These are phyloP conservation scores for Ceratotherium simum DNA, from an alignment of 2,113 vertebrate genomes.

Conservation along the genomic window DNA sequence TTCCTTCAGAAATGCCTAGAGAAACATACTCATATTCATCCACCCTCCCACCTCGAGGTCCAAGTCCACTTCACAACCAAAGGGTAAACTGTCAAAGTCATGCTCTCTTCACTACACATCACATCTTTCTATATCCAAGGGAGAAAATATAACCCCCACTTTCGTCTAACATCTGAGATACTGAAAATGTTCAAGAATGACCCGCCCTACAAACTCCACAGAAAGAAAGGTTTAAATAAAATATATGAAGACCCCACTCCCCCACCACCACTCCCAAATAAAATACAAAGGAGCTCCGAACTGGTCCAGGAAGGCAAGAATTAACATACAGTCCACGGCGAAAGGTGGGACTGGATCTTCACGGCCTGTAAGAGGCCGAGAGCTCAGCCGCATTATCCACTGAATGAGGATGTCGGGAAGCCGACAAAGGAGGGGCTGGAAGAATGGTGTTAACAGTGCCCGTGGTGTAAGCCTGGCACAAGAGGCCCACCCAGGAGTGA, in stretches of 20 bases:
- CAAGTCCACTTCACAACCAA: background rate
- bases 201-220: background rate
- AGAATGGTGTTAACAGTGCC: rapidly evolving
- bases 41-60: background rate
- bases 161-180: background rate
- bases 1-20: background rate
- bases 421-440: background rate
- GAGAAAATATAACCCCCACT: background rate
- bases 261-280: background rate
- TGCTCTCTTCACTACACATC: background rate
- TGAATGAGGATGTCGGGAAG: background rate
- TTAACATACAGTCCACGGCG: rapidly evolving
- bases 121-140: background rate
- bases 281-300: background rate
- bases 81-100: background rate
- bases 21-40: background rate
- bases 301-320: background rate
- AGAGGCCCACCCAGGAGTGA: background rate
- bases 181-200: background rate
- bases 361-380: background rate
- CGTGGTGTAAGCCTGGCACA: background rate
- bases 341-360: background rate
- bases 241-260: background rate
- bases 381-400: no score
- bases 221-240: background rate